Evolutionary conservation across 2,797 vertebrate species (phyloP), one percentile per base, ranked within the genome.

Genomic region (Sandelia bainsii): DNA sequence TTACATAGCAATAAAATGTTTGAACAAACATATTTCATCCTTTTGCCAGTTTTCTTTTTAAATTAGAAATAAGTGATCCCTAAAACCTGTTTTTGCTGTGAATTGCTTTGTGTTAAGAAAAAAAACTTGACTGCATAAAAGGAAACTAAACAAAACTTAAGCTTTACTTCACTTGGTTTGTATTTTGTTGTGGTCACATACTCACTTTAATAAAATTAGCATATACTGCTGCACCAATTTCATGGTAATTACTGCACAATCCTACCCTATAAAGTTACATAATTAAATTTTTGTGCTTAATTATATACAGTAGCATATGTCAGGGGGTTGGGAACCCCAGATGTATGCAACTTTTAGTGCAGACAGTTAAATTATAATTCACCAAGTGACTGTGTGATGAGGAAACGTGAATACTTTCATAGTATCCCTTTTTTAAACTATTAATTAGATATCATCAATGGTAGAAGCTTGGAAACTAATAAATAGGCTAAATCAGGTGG

Each of bases 1-100:
- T 94, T 93, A 93, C 87, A 94, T 85, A 94, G 94, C 94, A 95
- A 95, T 95, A 95, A 95, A 95, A 92, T 77, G 88, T 93, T 94
- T 87, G 82, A 93, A 88, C 69, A 72, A 79, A 80, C n/a, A 10
- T 8, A 32, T 62, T 40, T 65, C 3, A 8, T 42, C 16, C 56
- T 13, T 63, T 29, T 39, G 39, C 69, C 25, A 25, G n/a, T 84
- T 50, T 64, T 7, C n/a, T 68, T 39, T 37, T 11, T 37, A 37
- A 42, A 42, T 42, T 17, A 16, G 40, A 17, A 17, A 17, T 16
- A 42, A 16, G 16, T 2, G 14, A 17, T 42, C 13, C 1, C 4
- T 16, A 16, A 42, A 42, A 5, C 13, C 9, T 12, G 37, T 39
- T 39, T 39, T 39, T 39, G 12, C 37, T 39, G 37, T 5, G 2